phyloP scores from a whole-genome alignment of 2,888 invertebrate genomes.

The Orthosia gothica region DNA sequence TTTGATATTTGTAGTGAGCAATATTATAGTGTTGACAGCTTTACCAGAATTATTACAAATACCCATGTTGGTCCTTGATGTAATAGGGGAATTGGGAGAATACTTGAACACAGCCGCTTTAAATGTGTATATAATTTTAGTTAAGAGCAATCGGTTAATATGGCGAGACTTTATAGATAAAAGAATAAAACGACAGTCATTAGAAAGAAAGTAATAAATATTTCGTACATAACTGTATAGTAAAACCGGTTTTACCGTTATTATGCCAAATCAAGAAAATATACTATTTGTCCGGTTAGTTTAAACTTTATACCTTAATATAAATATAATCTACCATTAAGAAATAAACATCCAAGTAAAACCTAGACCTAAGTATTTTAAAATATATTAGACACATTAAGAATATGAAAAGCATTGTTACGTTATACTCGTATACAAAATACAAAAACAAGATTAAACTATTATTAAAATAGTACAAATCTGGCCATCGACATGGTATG shows the following conservation, averaged over 20 bases:
- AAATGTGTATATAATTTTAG: conserved; percentile 16
- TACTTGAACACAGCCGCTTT: conserved; percentile 12
- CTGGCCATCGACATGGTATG: no score
- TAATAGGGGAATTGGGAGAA: conserved; percentile 5
- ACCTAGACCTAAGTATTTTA: no score
- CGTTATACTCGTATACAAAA: no score
- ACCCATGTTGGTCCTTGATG: background rate
- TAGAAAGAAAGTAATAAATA: background rate
- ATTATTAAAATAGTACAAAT: no score
- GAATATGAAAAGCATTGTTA: no score
- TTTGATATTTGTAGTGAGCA: conserved; percentile 25
- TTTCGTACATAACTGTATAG: background rate
- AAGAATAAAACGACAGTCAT: background rate
- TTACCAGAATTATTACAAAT: background rate
- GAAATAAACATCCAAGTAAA: background rate
- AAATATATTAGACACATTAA: no score
- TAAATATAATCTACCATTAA: background rate
- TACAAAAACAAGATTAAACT: no score
- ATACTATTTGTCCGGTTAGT: background rate
- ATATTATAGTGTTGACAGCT: conserved; percentile 10
- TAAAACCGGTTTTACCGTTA: background rate
- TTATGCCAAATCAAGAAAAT: background rate
- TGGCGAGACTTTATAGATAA: conserved; percentile 27
- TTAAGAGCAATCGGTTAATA: conserved; percentile 19
- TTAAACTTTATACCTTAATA: background rate